Conservation (phyloP, 2,888 invertebrate genomes). For the Cyclophora albipunctata region DNA sequence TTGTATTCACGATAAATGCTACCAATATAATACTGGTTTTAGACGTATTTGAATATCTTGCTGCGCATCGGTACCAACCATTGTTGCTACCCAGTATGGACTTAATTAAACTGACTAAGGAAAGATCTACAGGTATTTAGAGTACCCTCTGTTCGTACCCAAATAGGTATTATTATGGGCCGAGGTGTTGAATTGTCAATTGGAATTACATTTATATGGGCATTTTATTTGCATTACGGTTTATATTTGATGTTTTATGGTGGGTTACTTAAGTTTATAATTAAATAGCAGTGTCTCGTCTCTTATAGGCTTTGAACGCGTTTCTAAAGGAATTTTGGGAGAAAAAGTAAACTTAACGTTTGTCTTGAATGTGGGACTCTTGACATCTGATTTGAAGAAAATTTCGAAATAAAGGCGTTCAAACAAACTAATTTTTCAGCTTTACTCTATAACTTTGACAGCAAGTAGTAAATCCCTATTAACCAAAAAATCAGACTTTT, state of each 20-base stretch:
- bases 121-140: conserved; percentile 67
- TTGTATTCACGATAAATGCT: conserved; percentile 41
- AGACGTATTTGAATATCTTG: conserved; percentile 74
- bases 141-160: conserved; percentile 29
- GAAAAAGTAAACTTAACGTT: no score
- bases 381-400: no score
- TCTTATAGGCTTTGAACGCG: neutral
- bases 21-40: conserved; percentile 63
- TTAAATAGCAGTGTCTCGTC: conserved; percentile 37
- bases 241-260: neutral
- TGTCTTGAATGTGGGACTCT: no score
- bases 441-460: no score
- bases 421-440: no score
- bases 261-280: conserved; percentile 41
- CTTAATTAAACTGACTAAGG: conserved; percentile 69
- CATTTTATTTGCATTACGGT: conserved; percentile 12
- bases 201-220: conserved; percentile 12
- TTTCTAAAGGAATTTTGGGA: no score
- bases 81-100: conserved; percentile 73
- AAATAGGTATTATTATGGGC: conserved; percentile 35
- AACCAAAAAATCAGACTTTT: no score
- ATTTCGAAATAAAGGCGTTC: no score
- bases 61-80: conserved; percentile 62
- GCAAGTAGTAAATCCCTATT: no score
- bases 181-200: conserved; percentile 33